These are phyloP conservation scores for Thermophis baileyi DNA, from an alignment of 2,113 vertebrate species.

Conservation along the genomic window DNA sequence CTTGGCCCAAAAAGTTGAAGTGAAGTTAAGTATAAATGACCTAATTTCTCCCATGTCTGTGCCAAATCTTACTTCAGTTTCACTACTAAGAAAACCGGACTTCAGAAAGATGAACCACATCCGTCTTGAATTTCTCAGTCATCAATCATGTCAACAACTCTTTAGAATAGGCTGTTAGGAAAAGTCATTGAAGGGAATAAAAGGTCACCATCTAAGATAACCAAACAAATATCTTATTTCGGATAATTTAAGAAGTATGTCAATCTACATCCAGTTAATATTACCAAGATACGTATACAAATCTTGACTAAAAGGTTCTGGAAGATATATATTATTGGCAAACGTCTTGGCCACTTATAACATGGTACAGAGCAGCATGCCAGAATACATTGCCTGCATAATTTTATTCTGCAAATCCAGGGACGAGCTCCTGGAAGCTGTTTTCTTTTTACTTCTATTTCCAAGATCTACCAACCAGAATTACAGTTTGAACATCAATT, in stretches of 20 bases:
- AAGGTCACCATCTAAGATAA: rapidly evolving
- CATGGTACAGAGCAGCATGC: background rate
- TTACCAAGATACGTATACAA: background rate
- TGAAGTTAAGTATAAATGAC: background rate
- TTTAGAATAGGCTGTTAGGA: background rate
- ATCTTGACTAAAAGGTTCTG: background rate
- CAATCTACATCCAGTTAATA: background rate
- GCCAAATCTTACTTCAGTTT: background rate
- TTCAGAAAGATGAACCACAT: background rate
- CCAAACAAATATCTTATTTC: background rate
- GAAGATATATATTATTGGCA: background rate
- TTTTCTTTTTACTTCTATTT: background rate
- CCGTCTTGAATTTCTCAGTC: background rate
- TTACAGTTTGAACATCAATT: background rate
- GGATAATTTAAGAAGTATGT: background rate
- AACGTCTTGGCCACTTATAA: background rate
- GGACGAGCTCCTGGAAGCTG: background rate
- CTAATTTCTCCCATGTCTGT: background rate
- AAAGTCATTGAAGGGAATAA: background rate
- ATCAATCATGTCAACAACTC: background rate
- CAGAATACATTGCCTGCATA: background rate
- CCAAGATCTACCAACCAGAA: background rate
- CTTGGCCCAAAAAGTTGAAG: background rate
- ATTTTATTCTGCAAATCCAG: background rate
- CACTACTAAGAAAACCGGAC: background rate